A percentile compares a stretch with the other conserved stretches of the same genome.
Evolutionary conservation across 2,888 invertebrate genomes (phyloP).

Genomic region (Mellilla xanthometata): DNA sequence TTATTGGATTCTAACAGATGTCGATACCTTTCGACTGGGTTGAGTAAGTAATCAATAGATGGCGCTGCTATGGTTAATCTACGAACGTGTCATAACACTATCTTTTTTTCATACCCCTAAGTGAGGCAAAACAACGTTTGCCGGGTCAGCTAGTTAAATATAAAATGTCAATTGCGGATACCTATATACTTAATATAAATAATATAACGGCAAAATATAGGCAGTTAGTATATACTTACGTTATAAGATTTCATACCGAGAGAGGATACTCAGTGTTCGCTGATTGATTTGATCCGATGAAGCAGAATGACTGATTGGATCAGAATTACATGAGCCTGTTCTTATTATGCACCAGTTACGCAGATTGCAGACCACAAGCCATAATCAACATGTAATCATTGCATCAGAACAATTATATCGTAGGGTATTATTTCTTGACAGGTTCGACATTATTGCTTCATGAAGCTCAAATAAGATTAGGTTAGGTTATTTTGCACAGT

Average conservation of each 20-base stretch:
- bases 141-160: too few species aligned
- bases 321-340: constrained; percentile 29
- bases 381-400: constrained; percentile 40
- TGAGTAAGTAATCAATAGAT: too few species aligned
- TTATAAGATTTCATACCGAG: not conserved
- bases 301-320: constrained; percentile 22
- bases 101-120: too few species aligned
- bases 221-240: too few species aligned
- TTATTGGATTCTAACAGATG: too few species aligned
- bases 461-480: not conserved
- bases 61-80: too few species aligned
- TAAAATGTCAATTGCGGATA: too few species aligned
- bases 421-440: constrained; percentile 20
- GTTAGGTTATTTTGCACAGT: not conserved
- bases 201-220: too few species aligned
- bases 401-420: constrained; percentile 35
- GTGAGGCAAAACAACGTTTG: too few species aligned
- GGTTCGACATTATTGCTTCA: constrained; percentile 13
- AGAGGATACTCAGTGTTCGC: constrained; percentile 3
- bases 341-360: constrained; percentile 29
- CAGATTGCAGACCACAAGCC: constrained; percentile 25
- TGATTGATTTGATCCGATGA: constrained; percentile 13
- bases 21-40: too few species aligned
- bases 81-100: too few species aligned
- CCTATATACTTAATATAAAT: too few species aligned